Conservation (phyloP, 2,113 vertebrate species). For the Furnarius figulus region DNA sequence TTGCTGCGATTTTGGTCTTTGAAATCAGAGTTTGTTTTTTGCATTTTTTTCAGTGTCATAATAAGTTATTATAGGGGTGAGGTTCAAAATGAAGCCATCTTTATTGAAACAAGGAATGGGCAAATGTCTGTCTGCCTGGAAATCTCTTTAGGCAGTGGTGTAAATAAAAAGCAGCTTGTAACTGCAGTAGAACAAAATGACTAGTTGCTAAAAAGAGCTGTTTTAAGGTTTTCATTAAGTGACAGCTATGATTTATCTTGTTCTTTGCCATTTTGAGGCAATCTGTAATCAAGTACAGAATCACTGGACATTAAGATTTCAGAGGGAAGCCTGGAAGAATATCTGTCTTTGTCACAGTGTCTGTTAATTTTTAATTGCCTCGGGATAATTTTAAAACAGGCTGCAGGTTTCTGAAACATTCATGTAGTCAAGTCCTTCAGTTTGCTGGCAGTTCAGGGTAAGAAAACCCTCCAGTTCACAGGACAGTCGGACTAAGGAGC, state of each 20-base stretch:
- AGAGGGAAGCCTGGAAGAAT: neutral
- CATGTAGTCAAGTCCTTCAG: neutral
- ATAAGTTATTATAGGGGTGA: rapidly evolving
- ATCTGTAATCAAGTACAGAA: neutral
- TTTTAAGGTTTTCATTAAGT: neutral
- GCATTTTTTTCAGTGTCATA: neutral
- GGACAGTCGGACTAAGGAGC: neutral
- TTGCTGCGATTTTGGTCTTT: neutral
- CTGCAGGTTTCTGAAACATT: conserved; percentile 46
- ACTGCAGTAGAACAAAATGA: neutral
- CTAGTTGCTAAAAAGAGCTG: neutral
- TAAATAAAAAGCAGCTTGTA: neutral
- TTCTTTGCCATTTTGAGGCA: neutral
- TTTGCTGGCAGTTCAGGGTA: neutral
- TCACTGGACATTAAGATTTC: conserved; percentile 4
- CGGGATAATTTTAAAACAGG: neutral
- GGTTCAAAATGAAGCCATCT: neutral
- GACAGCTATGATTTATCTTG: neutral
- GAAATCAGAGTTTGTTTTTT: neutral
- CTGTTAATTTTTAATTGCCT: conserved; percentile 24
- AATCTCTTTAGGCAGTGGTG: neutral
- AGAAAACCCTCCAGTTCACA: neutral
- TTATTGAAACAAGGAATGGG: neutral
- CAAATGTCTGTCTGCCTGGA: neutral
- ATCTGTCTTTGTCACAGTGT: neutral